Base-by-base conservation (phyloP, 2,888 invertebrate genomes). In the Tetragonula carbonaria region DNA sequence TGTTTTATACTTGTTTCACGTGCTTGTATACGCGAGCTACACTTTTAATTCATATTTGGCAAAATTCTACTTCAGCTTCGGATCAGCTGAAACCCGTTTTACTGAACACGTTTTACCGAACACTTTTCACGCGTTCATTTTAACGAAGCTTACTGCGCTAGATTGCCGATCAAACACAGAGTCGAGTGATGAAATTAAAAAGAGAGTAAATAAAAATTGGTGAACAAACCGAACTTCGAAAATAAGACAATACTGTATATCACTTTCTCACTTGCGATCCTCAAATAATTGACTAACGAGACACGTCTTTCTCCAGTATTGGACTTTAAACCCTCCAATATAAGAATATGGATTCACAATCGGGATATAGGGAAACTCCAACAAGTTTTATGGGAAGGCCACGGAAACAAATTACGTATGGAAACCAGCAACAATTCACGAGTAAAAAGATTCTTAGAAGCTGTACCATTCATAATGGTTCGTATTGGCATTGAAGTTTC, bases 271-370 rank as follows among this genome's bases (percentile, higher is more conserved):
- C 28, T 28, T 38, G 38, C 0, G 21, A n/a, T 57, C 2, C 13
- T n/a, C 13, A 5, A 57, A n/a, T n/a, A n/a, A 57, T 57, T 14
- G 13, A 72, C n/a, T 16, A 14, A 33, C 4, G 4, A 14, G 5
- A 21, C 28, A 8, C 4, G 4, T 33, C 50, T 50, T 8, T 0
- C 53, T 23, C 0, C 95, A 97, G 98, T 96, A 94, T 95, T 97
- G 93, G 97, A 97, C 92, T 97, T 98, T 91, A 97, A 97, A 92
- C 96, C 97, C 80, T 97, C 98, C 88, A 98, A 98, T 93, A 98
- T 99, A 87, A 96, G 98, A 90, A 98, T 98, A 95, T 99, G 99
- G 99, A 98, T 98, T 91, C 98, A 98, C 94, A 98, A 98, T 95
- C 97, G 97, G 94, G 98, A 98, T 95, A 96, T 98, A 94, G 96